Evolutionary conservation across 2,888 invertebrate genomes (phyloP).

Genomic region (Xestoiulus laeticollis): DNA sequence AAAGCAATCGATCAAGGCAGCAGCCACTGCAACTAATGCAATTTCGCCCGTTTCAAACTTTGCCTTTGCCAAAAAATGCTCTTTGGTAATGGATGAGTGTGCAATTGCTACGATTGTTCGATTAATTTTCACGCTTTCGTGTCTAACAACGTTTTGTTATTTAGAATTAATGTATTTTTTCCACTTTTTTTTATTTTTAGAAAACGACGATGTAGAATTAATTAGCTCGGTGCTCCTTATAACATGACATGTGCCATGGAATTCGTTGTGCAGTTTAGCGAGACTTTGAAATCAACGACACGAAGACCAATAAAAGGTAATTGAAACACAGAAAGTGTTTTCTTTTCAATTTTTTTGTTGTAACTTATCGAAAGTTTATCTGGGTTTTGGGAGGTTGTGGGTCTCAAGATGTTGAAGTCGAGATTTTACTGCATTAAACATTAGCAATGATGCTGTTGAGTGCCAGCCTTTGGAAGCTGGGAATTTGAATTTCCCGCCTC

Average conservation of each 20-base stretch:
- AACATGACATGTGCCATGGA: background rate
- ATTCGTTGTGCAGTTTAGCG: background rate
- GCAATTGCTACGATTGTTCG: constrained; percentile 41
- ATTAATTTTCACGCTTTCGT: constrained; percentile 24
- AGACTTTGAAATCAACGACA: background rate
- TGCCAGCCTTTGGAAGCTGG: background rate
- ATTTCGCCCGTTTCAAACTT: background rate
- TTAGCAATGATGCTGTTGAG: background rate
- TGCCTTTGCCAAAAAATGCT: background rate
- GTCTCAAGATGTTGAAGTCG: background rate
- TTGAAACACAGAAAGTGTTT: background rate
- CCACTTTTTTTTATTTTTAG: background rate
- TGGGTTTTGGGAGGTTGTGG: background rate
- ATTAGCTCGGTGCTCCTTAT: background rate
- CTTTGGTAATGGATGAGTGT: background rate
- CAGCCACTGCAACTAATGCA: constrained; percentile 32
- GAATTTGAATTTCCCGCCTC: too few relatives aligned
- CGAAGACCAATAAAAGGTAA: constrained; percentile 21
- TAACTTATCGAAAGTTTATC: background rate
- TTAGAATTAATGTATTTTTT: constrained; percentile 32
- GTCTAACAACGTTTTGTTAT: constrained; percentile 43
- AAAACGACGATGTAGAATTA: constrained; percentile 6
- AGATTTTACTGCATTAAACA: background rate
- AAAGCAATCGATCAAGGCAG: constrained; percentile 42
- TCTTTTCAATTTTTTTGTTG: background rate